Percentiles rank a stretch among this genome's conserved stretches.
Conservation (phyloP, 2,113 vertebrate species). For the Solea solea region DNA sequence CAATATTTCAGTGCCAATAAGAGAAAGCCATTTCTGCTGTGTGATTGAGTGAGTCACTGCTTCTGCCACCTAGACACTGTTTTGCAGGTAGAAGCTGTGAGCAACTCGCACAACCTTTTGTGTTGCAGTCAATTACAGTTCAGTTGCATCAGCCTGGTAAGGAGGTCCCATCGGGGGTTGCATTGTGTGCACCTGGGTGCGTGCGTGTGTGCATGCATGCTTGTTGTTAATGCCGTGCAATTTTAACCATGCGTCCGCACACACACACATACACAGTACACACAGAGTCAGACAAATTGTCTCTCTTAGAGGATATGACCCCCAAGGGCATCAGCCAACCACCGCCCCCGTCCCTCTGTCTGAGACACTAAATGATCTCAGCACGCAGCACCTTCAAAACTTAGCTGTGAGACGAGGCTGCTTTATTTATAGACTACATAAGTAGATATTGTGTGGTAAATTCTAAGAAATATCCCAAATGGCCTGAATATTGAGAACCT, state of each 20-base stretch:
- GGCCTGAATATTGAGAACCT: constrained; percentile 51
- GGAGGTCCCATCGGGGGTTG: constrained; percentile 67
- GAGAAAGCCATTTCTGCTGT: constrained; percentile 58
- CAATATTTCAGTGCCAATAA: constrained; percentile 64
- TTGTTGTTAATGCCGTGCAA: constrained; percentile 63
- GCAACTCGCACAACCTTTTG: constrained; percentile 70
- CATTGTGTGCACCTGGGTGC: constrained; percentile 13
- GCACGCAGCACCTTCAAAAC: constrained; percentile 59
- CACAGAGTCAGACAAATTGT: constrained; percentile 56
- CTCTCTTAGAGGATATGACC: constrained; percentile 64
- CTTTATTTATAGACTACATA: constrained; percentile 69
- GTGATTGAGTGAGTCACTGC: constrained; percentile 61
- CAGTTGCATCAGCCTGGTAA: constrained; percentile 77
- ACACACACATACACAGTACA: constrained; percentile 42
- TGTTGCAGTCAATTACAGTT: constrained; percentile 80
- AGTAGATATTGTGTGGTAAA: constrained; percentile 66
- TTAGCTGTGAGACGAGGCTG: constrained; percentile 46
- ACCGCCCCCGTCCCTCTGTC: constrained; percentile 63
- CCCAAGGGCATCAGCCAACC: constrained; percentile 65
- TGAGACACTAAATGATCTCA: constrained; percentile 71
- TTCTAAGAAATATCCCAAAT: constrained; percentile 62
- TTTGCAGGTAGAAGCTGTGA: constrained; percentile 62
- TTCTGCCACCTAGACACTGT: constrained; percentile 31
- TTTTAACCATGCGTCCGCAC: constrained; percentile 58
- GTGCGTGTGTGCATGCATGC: constrained; percentile 9